Evolutionary conservation across 1,140 invertebrate species (phyloP).

Genomic region (Ptiloglossa arizonensis): DNA sequence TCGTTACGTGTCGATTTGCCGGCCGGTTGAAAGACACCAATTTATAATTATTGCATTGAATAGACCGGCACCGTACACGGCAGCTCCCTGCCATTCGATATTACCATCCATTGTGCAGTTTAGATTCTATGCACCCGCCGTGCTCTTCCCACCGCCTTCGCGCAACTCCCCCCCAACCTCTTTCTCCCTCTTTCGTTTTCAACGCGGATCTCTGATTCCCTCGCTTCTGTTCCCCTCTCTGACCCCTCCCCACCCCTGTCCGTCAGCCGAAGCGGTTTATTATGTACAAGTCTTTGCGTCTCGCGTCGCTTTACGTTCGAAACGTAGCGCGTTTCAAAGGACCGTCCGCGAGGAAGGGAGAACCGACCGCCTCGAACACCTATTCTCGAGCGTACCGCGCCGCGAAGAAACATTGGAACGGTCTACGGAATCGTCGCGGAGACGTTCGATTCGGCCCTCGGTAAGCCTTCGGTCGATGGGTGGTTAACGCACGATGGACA

Average conservation of each 20-base stretch:
- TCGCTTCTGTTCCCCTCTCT: not conserved
- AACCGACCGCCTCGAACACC: too few species aligned
- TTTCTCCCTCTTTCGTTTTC: not conserved
- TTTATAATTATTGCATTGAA: constrained; percentile 78
- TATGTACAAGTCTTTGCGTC: constrained; percentile 42
- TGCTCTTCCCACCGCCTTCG: constrained; percentile 37
- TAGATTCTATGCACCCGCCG: constrained; percentile 62
- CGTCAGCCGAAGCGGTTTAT: constrained; percentile 43
- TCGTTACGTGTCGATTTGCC: constrained; percentile 52
- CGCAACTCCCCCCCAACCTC: not conserved
- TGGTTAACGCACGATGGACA: too few species aligned
- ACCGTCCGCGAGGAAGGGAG: constrained; percentile 31
- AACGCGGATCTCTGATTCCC: constrained; percentile 5
- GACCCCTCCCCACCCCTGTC: constrained; percentile 5
- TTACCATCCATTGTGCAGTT: constrained; percentile 74
- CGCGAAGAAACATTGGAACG: too few species aligned
- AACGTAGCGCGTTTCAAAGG: constrained; percentile 34
- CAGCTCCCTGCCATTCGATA: constrained; percentile 72
- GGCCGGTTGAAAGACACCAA: constrained; percentile 73
- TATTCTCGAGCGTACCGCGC: constrained; percentile 19
- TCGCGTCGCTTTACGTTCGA: constrained; percentile 42
- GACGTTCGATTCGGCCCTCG: too few species aligned
- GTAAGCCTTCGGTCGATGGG: too few species aligned
- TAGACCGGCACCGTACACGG: constrained; percentile 58
- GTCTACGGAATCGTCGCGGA: too few species aligned